Evolutionary conservation across 2,888 invertebrate species (phyloP).

Genomic region (Willowsia nigromaculata): DNA sequence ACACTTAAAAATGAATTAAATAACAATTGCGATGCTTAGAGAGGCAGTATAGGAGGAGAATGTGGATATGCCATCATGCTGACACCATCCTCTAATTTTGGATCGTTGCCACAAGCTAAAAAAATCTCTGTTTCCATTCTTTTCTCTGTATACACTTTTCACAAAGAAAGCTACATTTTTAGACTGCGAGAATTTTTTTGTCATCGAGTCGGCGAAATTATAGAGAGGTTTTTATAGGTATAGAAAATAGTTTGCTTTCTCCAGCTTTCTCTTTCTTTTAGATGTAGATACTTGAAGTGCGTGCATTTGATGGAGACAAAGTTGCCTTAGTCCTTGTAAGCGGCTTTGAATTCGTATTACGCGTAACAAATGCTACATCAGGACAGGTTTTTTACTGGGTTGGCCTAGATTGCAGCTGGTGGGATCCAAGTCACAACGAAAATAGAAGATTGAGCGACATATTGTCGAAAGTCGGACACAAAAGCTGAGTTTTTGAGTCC

Average conservation of each 20-base stretch:
- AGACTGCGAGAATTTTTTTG: not conserved
- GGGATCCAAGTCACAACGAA: not conserved
- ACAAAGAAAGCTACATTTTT: no score
- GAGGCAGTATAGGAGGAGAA: not conserved
- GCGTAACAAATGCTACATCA: not conserved
- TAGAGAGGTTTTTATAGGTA: not conserved
- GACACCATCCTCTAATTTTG: slow-evolving; percentile 25
- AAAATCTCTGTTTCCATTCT: not conserved
- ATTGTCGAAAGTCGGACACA: not conserved
- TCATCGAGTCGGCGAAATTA: not conserved
- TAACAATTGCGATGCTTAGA: not conserved
- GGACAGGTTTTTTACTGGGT: not conserved
- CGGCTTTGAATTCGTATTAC: not conserved
- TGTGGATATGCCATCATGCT: no score
- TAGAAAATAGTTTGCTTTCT: not conserved
- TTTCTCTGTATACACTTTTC: no score
- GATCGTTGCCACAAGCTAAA: slow-evolving; percentile 36
- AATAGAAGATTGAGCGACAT: not conserved
- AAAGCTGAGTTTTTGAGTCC: not conserved
- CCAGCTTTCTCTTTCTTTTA: not conserved
- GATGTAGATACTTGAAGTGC: slow-evolving; percentile 39
- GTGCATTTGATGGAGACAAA: slow-evolving; percentile 53
- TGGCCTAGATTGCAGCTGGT: not conserved
- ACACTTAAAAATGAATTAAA: slow-evolving; percentile 42
- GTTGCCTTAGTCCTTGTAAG: slow-evolving; percentile 1